Percentiles rank a stretch among this genome's conserved stretches.
These are phyloP conservation scores for Orius insidiosus DNA, from an alignment of 1,140 invertebrate species.

Conservation along the genomic window DNA sequence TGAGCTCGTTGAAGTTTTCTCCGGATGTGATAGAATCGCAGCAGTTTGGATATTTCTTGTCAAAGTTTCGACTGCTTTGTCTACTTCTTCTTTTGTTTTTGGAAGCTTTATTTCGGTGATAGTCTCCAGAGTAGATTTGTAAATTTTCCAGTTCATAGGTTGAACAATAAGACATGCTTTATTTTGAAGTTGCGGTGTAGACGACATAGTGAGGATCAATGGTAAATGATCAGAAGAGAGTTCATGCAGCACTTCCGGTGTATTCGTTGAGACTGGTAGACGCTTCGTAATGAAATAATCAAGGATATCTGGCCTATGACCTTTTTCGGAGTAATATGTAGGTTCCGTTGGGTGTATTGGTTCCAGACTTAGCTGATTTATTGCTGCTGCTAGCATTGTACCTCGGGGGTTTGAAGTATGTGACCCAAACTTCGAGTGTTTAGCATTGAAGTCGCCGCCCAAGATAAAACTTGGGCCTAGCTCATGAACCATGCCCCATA, in stretches of 20 bases:
- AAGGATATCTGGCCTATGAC: neutral
- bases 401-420: neutral
- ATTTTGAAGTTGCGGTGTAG: neutral
- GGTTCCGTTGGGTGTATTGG: neutral
- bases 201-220: neutral
- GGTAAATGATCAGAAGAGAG: neutral
- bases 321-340: neutral
- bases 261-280: neutral
- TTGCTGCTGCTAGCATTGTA: neutral
- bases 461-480: slow-evolving; percentile 3
- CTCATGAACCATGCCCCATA: slow-evolving; percentile 4
- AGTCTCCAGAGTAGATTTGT: neutral
- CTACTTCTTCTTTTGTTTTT: neutral
- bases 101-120: neutral
- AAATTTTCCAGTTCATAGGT: neutral
- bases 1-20: neutral
- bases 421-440: neutral
- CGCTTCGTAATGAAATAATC: neutral
- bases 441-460: too few relatives aligned
- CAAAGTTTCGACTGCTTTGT: neutral
- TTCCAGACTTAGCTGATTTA: neutral
- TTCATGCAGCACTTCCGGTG: neutral
- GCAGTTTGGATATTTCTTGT: neutral
- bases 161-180: neutral
- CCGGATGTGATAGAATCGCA: neutral